phyloP scores from a whole-genome alignment of 2,888 invertebrate genomes.

The Hipparchia sbordonii region DNA sequence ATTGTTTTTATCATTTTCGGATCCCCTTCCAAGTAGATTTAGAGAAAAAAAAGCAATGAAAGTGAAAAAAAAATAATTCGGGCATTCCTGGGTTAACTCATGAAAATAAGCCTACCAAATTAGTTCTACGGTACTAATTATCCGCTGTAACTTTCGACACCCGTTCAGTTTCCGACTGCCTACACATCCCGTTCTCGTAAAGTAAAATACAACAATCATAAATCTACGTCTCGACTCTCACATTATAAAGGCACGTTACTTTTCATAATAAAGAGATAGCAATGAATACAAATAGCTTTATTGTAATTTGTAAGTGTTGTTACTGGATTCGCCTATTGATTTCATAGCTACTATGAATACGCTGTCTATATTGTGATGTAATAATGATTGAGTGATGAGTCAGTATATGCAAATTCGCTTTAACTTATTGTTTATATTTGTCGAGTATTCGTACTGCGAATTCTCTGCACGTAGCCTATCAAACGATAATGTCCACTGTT shows the following conservation, averaged over 20 bases:
- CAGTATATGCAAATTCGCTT: conserved; percentile 6
- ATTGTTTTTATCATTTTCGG: no score
- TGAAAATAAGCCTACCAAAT: no score
- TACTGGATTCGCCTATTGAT: conserved; percentile 27
- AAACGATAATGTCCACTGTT: no score
- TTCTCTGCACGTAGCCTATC: neutral
- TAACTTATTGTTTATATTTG: conserved; percentile 4
- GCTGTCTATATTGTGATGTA: neutral
- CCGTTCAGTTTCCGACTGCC: neutral
- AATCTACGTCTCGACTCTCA: conserved; percentile 7
- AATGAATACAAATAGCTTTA: conserved; percentile 26
- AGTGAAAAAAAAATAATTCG: no score
- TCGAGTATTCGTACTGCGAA: neutral
- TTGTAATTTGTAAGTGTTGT: conserved; percentile 19
- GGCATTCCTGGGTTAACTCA: no score
- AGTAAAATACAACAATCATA: conserved; percentile 5
- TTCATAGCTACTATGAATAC: conserved; percentile 26
- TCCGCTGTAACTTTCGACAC: neutral
- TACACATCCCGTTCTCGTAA: neutral
- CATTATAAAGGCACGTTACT: conserved; percentile 3
- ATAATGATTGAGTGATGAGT: conserved; percentile 25
- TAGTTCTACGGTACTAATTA: neutral
- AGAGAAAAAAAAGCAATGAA: no score
- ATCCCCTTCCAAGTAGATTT: no score
- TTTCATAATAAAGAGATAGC: conserved; percentile 19